Evolutionary conservation across 2,113 vertebrate species (phyloP).

Genomic region (Aleadryas rufinucha): DNA sequence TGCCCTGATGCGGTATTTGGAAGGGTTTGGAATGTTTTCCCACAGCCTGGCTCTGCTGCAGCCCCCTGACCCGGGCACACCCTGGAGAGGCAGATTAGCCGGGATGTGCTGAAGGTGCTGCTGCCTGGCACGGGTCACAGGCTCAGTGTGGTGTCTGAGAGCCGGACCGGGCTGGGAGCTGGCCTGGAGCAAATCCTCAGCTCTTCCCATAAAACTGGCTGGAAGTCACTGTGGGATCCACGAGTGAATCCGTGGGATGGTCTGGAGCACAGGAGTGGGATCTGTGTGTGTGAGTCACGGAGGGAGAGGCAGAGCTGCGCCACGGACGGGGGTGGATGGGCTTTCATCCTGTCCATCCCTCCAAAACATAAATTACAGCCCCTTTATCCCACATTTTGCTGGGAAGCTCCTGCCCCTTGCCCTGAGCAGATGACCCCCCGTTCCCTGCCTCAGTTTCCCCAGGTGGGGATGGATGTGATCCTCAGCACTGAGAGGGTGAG

Average conservation of each 20-base stretch:
- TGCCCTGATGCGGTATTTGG: background rate
- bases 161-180: background rate
- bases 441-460: background rate
- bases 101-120: accelerated
- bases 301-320: background rate
- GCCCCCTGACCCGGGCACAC: background rate
- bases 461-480: background rate
- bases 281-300: background rate
- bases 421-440: background rate
- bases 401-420: background rate
- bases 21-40: background rate
- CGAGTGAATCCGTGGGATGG: accelerated
- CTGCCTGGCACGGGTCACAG: background rate
- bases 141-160: background rate
- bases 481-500: background rate
- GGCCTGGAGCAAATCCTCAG: background rate
- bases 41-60: background rate
- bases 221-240: background rate
- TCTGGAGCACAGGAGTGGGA: background rate
- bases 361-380: background rate
- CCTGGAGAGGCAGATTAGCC: background rate
- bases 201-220: accelerated
- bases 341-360: background rate
- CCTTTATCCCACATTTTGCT: background rate
- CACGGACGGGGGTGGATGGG: accelerated